Evolutionary conservation across 2,888 invertebrate genomes (phyloP), one percentile per base, ranked within the genome.

Genomic region (Lamellibrachia satsuma): DNA sequence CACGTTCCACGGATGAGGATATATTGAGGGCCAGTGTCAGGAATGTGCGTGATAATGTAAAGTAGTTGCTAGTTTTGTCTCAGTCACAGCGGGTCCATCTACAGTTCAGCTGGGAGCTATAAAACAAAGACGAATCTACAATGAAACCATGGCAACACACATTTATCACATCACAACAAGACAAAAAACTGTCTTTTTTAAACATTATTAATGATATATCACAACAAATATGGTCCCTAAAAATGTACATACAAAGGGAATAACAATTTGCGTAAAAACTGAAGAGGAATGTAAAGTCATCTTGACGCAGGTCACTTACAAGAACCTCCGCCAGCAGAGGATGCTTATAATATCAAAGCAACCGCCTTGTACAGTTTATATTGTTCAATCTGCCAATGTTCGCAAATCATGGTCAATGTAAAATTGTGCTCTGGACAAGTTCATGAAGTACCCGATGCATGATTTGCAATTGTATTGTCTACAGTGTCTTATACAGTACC

Each of bases 261-360:
- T 57, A 57, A 57, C 57, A 22, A 75, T 75, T n/a, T 22, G 75
- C 6, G 22, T 75, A 75, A 75, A 75, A 75, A 75, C 75, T 75
- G 75, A 75, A 75, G 75, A 75, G 15, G n/a, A 75, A 75, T 75
- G 22, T 75, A 11, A 60, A 75, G 75, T 75, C 75, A 22, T 22
- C 75, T 75, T 75, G 75, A 75, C 22, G 75, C 75, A 75, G 75
- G 22, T 75, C 75, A 75, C n/a, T 75, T 75, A 75, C n/a, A 75
- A 75, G 75, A 22, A 15, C 75, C 75, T 75, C 75, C n/a, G 75
- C 75, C 75, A 75, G 75, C 75, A 75, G 75, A 75, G 75, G 75
- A 75, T 75, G 75, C 75, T 75, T 75, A 75, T 75, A 75, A 75
- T 15, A 75, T n/a, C 75, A 75, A 75, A 75, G 75, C 75, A 75